Conservation (phyloP, 2,113 vertebrate genomes). For the Dryoscopus gambensis region DNA sequence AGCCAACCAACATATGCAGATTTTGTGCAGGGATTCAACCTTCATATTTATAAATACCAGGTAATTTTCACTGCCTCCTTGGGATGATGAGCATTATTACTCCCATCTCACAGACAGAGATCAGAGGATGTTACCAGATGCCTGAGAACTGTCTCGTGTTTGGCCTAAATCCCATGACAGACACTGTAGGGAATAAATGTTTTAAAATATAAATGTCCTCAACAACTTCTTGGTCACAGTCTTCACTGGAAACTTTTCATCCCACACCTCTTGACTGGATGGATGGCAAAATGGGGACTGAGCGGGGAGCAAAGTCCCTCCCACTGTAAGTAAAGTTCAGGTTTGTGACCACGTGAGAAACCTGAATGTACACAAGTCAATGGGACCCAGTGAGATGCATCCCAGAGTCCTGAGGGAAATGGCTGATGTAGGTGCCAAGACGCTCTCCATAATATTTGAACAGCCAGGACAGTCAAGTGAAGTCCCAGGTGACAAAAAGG, state of each 20-base stretch:
- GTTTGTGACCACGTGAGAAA: background rate
- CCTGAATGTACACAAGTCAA: background rate
- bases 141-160: background rate
- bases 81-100: background rate
- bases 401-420: background rate
- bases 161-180: background rate
- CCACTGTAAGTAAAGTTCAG: background rate
- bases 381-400: fast-evolving
- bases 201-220: background rate
- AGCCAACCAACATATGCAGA: background rate
- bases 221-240: background rate
- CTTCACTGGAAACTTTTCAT: background rate
- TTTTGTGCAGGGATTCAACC: background rate
- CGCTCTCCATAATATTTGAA: background rate
- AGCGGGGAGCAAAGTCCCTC: background rate
- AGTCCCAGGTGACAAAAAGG: background rate
- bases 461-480: background rate
- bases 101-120: background rate
- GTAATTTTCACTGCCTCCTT: background rate
- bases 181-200: background rate
- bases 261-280: background rate
- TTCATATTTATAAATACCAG: background rate
- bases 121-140: background rate
- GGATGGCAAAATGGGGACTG: background rate
- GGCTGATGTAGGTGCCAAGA: background rate